Conservation (phyloP, 2,888 invertebrate genomes). For the Stenodera caucasica region DNA sequence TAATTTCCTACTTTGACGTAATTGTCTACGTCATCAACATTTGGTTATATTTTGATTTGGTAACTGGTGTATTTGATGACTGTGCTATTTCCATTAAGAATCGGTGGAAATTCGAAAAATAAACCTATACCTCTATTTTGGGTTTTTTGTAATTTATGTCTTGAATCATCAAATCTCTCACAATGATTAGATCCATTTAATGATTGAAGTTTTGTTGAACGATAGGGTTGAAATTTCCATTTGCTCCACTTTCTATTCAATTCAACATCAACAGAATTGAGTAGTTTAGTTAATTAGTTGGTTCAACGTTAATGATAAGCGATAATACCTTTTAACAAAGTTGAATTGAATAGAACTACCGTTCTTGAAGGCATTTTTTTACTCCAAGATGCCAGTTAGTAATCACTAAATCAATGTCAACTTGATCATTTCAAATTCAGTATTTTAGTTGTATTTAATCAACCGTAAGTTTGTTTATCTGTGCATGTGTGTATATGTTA, state of each 20-base stretch:
- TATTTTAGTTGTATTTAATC: too few relatives aligned
- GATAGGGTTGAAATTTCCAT: slow-evolving; percentile 19
- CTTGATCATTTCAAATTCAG: too few relatives aligned
- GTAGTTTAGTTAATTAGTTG: slow-evolving; percentile 19
- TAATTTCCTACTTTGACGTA: slow-evolving; percentile 5
- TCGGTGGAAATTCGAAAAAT: neutral
- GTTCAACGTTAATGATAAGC: neutral
- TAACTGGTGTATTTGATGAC: neutral
- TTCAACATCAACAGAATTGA: slow-evolving; percentile 14
- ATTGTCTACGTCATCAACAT: neutral
- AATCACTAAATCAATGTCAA: too few relatives aligned
- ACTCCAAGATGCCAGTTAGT: neutral
- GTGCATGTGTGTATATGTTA: neutral
- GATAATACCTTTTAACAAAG: neutral
- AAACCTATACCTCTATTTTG: too few relatives aligned
- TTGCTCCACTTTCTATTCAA: slow-evolving; percentile 16
- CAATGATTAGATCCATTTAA: slow-evolving; percentile 15
- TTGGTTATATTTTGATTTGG: neutral
- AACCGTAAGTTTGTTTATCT: too few relatives aligned
- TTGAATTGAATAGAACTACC: slow-evolving; percentile 11
- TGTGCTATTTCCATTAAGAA: neutral
- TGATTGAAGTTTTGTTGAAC: neutral
- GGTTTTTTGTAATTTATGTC: too few relatives aligned
- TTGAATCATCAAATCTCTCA: neutral
- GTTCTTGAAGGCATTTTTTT: slow-evolving; percentile 7